Evolutionary conservation across 2,113 vertebrate species (phyloP), one percentile per base, ranked within the genome.

Genomic region (Salvelinus namaycush): DNA sequence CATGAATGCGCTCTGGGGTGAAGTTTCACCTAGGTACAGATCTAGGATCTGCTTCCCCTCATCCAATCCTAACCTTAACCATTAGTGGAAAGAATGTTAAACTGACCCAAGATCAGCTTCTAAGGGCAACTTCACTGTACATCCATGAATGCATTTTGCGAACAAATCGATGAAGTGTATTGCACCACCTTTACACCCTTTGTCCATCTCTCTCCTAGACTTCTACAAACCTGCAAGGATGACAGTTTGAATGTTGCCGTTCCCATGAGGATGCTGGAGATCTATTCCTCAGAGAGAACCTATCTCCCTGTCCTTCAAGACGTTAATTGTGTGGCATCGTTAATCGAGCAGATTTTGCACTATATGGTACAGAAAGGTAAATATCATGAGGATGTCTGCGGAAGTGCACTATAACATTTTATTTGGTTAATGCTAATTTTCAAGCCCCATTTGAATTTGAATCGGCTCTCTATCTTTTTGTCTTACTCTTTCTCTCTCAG

Each of bases 311-410:
- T 95, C 89, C 90, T 97, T 90, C 94, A 92, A 87, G 97, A 98
- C 84, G 90, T 95, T 80, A 85, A 89, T 89, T 91, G 87, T 76
- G 95, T 96, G 92, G 94, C 93, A 81, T 95, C 95, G n/a, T 86
- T 99, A 88, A 92, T 96, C 64, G 97, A 99, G 92, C 97, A 98
- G 89, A 94, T 99, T 94, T 96, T 98, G 96, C 95, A 97, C 96
- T 99, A 97, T 93, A 94, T 99, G 96, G 91, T 99, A 92, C 97
- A 98, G 83, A 97, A 96, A 95, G 98, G 98, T 99, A 87, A 89
- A 93, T 34, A 44, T 14, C 16, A 14, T 6, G 1, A 31, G 20
- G 8, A n/a, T 9, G 14, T 68, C 72, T 60, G 31, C 16, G 3
- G 22, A 62, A 7, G 2, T 65, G 18, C 27, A 16, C 4, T 27